Percentiles rank a stretch among this genome's conserved stretches.
phyloP scores from a whole-genome alignment of 2,888 invertebrate species.

The Pelosia muscerda region DNA sequence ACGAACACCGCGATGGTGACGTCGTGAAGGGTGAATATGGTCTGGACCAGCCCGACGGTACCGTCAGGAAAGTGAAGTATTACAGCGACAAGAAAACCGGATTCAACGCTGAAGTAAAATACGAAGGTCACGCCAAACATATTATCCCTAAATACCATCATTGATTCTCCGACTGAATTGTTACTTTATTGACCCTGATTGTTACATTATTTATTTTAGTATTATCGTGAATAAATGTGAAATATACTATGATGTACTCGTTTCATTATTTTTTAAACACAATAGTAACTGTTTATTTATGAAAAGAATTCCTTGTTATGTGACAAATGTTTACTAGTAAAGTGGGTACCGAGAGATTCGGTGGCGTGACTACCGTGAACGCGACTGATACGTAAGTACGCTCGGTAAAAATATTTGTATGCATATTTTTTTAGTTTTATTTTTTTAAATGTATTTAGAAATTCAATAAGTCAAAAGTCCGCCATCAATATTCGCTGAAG shows the following conservation, averaged over 20 bases:
- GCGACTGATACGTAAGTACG: too few relatives aligned
- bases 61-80: slow-evolving; percentile 58
- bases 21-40: slow-evolving; percentile 86
- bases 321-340: too few relatives aligned
- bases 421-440: too few relatives aligned
- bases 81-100: slow-evolving; percentile 30
- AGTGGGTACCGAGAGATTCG: too few relatives aligned
- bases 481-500: too few relatives aligned
- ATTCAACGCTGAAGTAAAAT: slow-evolving; percentile 41
- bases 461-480: too few relatives aligned
- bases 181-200: not conserved
- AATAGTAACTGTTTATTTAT: too few relatives aligned
- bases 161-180: slow-evolving; percentile 18
- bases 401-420: too few relatives aligned
- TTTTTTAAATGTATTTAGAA: too few relatives aligned
- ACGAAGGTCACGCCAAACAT: slow-evolving; percentile 48
- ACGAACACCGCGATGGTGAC: slow-evolving; percentile 84
- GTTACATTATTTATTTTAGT: not conserved
- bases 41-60: slow-evolving; percentile 72
- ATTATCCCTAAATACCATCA: slow-evolving; percentile 31
- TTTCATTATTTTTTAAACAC: too few relatives aligned
- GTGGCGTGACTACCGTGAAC: too few relatives aligned
- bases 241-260: slow-evolving; percentile 10
- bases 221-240: not conserved
- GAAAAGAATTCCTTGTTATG: too few relatives aligned